Evolutionary conservation across 2,888 invertebrate species (phyloP), one percentile per base, ranked within the genome.

Genomic region (Diarsia brunnea): DNA sequence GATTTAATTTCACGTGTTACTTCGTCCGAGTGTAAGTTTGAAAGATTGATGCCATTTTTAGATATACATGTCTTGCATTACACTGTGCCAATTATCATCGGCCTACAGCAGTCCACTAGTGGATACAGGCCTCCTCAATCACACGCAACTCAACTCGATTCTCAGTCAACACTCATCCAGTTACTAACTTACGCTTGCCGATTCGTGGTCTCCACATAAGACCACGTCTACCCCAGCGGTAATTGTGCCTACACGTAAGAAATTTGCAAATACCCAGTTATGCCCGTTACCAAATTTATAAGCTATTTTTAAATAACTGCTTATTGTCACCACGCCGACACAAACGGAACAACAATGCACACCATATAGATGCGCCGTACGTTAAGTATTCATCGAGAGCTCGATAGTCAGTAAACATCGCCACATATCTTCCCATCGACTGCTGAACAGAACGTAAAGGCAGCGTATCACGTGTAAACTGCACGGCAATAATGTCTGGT

Each of bases 391-490:
- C 70, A 82, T 70, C 72, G 71, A 45, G 61, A 78, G 74, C 75
- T 70, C 69, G 71, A 70, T 45, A 75, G 71, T 71, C 71, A 69
- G 82, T 76, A 84, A 78, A 66, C 82, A 78, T 69, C 63, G 49
- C 65, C 45, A 78, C 60, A 77, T 78, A 87, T 77, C 85, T 75
- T 84, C 49, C 60, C n/a, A 84, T 78, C 75, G 77, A 66, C 73
- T 67, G 68, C 75, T 73, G 78, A 53, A 73, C 79, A 72, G n/a
- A 65, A 64, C 73, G 78, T 74, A 67, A 78, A 85, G 75, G 81
- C 76, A 55, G 53, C 77, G 69, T 75, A 81, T 79, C 73, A 76
- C 83, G 84, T 85, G 89, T 82, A 81, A 86, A 86, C 82, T 83
- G 78, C 81, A 78, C 27, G 65, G 75, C 81, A 84, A 82, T 86